phyloP scores from a whole-genome alignment of 2,888 invertebrate genomes.

The Isotomurus palustris region DNA sequence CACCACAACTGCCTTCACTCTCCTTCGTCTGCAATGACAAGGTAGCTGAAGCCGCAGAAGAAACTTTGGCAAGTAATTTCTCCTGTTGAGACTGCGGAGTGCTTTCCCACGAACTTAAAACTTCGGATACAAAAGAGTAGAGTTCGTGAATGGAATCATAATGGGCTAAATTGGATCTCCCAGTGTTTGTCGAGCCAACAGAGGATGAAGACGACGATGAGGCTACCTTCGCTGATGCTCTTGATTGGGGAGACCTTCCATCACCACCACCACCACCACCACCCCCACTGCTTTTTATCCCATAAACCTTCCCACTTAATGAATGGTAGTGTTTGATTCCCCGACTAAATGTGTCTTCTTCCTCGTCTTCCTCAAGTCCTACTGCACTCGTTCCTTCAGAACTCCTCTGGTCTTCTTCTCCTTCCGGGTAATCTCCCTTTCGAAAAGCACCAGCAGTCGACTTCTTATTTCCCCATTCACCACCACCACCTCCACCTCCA shows the following conservation, averaged over 20 bases:
- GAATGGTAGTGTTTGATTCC: no score
- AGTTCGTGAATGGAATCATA: constrained; percentile 47
- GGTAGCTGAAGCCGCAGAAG: constrained; percentile 9
- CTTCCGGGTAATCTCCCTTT: no score
- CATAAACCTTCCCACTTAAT: no score
- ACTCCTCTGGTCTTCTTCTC: no score
- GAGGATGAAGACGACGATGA: constrained; percentile 10
- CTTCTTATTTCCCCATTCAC: no score
- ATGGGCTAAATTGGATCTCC: constrained; percentile 35
- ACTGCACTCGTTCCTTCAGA: no score
- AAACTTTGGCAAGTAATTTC: constrained; percentile 4
- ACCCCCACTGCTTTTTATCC: no score
- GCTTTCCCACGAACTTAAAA: constrained; percentile 45
- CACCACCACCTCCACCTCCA: no score
- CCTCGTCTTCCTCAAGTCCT: no score
- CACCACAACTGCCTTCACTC: constrained; percentile 5
- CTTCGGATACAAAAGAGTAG: constrained; percentile 45
- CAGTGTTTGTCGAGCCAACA: constrained; percentile 10
- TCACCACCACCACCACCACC: not conserved
- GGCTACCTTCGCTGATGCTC: constrained; percentile 4
- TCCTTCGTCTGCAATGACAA: not conserved
- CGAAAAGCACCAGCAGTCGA: no score
- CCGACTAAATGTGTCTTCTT: no score
- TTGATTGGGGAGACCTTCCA: no score
- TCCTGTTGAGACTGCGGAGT: constrained; percentile 14